phyloP scores from a whole-genome alignment of 2,797 vertebrate genomes.

The Schizopygopsis malacanthus region DNA sequence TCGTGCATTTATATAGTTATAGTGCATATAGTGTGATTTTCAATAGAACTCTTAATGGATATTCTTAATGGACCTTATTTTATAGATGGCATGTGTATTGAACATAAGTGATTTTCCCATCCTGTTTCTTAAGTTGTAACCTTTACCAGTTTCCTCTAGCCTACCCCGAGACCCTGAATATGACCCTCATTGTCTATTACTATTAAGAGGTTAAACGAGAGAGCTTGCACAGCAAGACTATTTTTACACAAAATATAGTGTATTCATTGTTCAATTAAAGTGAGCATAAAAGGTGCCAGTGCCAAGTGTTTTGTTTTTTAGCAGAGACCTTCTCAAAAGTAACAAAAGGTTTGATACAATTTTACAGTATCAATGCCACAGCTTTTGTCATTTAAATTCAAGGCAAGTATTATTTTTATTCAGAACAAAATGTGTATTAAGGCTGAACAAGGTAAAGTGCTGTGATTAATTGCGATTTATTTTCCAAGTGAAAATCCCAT shows the following conservation, averaged over 20 bases:
- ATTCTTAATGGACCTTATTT: neutral
- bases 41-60: neutral
- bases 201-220: neutral
- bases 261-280: neutral
- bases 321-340: neutral
- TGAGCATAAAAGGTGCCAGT: neutral
- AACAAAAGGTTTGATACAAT: neutral
- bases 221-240: neutral
- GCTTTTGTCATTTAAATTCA: neutral
- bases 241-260: constrained; percentile 38
- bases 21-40: neutral
- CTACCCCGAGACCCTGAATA: constrained; percentile 44
- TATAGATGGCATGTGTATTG: neutral
- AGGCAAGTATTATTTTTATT: neutral
- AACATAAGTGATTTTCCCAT: constrained; percentile 41
- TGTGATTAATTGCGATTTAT: neutral
- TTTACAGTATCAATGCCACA: neutral
- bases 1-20: neutral
- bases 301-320: neutral
- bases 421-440: neutral
- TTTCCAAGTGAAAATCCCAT: constrained; percentile 12
- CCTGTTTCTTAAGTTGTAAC: constrained; percentile 1
- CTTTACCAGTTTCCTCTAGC: constrained; percentile 63
- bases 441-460: neutral
- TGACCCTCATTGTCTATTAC: constrained; percentile 66